Evolutionary conservation across 2,113 vertebrate species (phyloP).

Genomic region (Macrotus californicus): DNA sequence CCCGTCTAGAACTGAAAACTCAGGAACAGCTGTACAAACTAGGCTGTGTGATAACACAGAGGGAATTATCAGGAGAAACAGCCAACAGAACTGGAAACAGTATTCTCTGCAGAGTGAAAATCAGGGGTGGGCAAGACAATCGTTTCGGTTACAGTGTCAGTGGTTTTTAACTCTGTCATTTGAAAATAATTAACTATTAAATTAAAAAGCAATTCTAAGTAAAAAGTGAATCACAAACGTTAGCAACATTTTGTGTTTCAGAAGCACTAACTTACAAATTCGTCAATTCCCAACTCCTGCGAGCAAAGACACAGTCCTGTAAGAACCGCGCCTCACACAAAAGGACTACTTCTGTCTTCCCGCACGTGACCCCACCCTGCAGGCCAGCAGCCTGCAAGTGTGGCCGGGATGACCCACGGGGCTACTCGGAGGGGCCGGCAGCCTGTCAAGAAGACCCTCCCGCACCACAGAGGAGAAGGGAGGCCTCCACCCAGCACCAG

Average conservation of each 20-base stretch:
- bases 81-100: not conserved
- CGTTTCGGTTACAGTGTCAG: not conserved
- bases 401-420: fast-evolving
- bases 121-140: not conserved
- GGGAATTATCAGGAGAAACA: not conserved
- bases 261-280: not conserved
- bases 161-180: not conserved
- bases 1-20: not conserved
- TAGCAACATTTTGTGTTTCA: not conserved
- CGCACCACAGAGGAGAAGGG: not conserved
- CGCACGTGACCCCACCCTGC: no score
- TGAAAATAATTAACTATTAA: not conserved
- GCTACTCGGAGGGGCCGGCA: not conserved
- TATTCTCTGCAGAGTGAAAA: not conserved
- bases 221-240: not conserved
- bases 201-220: not conserved
- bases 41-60: not conserved
- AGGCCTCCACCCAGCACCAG: not conserved
- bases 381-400: not conserved
- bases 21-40: not conserved
- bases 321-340: not conserved
- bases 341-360: no score
- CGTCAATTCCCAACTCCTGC: not conserved
- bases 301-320: not conserved
- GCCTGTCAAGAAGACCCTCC: not conserved